Conservation (phyloP, 2,113 vertebrate genomes). For the Sylvilagus bachmani region DNA sequence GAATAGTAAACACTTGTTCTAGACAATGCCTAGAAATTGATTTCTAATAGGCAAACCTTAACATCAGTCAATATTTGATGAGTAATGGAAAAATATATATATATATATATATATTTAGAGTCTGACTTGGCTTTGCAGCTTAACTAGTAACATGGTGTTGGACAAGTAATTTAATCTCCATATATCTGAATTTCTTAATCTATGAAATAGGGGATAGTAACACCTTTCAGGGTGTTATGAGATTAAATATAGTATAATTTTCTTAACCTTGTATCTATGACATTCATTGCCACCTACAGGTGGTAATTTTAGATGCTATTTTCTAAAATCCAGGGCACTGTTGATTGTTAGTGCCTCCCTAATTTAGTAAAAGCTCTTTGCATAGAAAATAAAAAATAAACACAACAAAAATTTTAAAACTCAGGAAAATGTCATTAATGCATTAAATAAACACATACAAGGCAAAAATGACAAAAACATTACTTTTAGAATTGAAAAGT, state of each 20-base stretch:
- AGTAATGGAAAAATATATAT: neutral
- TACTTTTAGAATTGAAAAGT: conserved; percentile 20
- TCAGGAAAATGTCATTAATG: conserved; percentile 6
- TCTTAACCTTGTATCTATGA: neutral
- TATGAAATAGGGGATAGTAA: neutral
- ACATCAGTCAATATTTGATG: neutral
- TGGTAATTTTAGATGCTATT: conserved; percentile 27
- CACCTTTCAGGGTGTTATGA: neutral
- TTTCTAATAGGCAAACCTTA: neutral
- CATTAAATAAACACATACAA: neutral
- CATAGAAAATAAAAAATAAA: conserved; percentile 13
- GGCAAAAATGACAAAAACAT: neutral
- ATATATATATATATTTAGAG: neutral
- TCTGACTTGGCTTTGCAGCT: conserved; percentile 6
- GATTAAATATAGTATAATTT: conserved; percentile 8
- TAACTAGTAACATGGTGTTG: neutral
- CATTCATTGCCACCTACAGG: neutral
- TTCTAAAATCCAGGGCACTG: neutral
- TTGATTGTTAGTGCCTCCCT: conserved; percentile 16
- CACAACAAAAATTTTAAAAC: neutral
- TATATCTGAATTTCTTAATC: neutral
- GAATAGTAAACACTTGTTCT: conserved; percentile 45
- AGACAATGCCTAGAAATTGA: conserved; percentile 34
- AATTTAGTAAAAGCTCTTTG: conserved; percentile 20
- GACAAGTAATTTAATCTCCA: neutral